phyloP scores from a whole-genome alignment of 2,797 vertebrate genomes.

The Pseudochirops corinnae region DNA sequence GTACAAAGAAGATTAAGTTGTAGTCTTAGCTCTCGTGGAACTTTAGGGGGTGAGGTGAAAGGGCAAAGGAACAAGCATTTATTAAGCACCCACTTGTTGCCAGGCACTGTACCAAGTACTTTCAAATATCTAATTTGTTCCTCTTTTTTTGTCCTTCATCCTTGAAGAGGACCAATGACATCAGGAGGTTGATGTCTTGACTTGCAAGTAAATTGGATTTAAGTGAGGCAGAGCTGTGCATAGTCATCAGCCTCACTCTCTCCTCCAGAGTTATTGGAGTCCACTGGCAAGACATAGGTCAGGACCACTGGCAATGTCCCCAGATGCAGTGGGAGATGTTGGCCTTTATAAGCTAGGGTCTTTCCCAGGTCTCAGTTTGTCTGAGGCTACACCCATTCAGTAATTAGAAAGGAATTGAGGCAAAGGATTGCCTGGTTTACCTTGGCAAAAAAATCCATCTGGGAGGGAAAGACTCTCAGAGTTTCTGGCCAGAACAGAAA shows the following conservation, averaged over 20 bases:
- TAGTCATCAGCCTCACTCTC: not conserved
- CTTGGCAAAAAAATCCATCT: not conserved
- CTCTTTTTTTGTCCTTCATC: not conserved
- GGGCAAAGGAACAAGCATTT: not conserved
- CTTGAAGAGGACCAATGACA: not conserved
- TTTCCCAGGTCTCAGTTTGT: not conserved
- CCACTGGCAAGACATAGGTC: no score
- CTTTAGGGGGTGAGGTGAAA: not conserved
- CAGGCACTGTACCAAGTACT: not conserved
- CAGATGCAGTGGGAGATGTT: not conserved
- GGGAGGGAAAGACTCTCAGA: not conserved
- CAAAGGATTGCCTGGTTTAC: not conserved
- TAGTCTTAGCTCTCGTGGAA: not conserved
- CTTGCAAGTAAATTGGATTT: not conserved
- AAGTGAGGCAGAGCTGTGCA: not conserved
- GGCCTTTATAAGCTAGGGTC: not conserved
- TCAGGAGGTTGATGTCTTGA: not conserved
- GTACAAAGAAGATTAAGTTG: not conserved
- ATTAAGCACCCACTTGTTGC: not conserved
- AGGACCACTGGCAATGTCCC: not conserved
- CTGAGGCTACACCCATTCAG: not conserved
- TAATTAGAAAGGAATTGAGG: not conserved
- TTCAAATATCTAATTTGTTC: not conserved
- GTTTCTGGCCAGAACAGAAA: not conserved
- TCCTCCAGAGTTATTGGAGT: not conserved